A percentile compares a stretch with the other conserved stretches of the same genome.
phyloP scores from a whole-genome alignment of 2,797 vertebrate genomes.

The Emys orbicularis region DNA sequence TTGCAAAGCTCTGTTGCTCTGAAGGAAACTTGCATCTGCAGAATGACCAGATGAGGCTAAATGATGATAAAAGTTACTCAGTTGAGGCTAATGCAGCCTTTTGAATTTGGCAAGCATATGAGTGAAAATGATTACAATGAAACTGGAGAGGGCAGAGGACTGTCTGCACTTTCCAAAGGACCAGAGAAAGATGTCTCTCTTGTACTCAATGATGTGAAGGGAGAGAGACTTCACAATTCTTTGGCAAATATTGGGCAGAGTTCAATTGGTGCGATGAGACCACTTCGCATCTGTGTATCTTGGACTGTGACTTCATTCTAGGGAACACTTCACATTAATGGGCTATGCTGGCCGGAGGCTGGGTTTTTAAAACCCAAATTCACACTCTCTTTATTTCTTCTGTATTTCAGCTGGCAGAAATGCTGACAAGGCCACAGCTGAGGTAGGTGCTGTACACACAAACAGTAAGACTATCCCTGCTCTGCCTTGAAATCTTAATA shows the following conservation, averaged over 20 bases:
- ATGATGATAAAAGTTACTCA: neutral
- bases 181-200: neutral
- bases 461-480: no score
- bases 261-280: slow-evolving; percentile 33
- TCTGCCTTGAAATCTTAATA: no score
- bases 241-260: neutral
- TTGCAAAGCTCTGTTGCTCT: neutral
- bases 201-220: neutral
- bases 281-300: neutral
- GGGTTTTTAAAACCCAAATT: no score
- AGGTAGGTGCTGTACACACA: no score
- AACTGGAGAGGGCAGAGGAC: neutral
- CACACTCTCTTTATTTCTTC: no score
- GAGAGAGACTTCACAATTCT: neutral
- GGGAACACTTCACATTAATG: neutral
- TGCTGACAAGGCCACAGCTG: no score
- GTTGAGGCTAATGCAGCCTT: slow-evolving; percentile 17
- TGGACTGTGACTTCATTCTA: neutral
- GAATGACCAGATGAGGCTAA: neutral
- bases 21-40: slow-evolving; percentile 29
- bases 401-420: no score
- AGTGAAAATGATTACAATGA: slow-evolving; percentile 16
- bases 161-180: neutral
- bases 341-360: neutral
- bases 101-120: slow-evolving; percentile 21